Percentiles rank a stretch among this genome's conserved stretches.
Conservation (phyloP, 2,888 invertebrate species). For the Seira musarum region DNA sequence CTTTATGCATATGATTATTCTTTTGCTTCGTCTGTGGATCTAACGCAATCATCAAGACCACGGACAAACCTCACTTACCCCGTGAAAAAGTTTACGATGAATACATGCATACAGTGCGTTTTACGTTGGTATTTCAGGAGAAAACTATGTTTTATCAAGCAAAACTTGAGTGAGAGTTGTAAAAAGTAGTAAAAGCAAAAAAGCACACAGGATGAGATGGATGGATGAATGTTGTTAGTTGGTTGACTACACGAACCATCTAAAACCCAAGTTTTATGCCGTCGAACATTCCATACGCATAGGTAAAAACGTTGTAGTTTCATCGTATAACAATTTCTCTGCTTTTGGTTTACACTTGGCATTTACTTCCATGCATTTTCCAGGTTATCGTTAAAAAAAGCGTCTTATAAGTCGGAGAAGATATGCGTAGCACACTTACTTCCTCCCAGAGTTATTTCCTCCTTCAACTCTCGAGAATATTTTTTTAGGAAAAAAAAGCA, state of each 20-base stretch:
- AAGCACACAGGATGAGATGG: constrained; percentile 39
- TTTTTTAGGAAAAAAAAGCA: constrained; percentile 3
- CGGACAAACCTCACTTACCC: neutral
- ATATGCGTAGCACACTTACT: constrained; percentile 5
- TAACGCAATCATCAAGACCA: constrained; percentile 14
- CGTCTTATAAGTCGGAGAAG: neutral
- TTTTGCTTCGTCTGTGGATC: neutral
- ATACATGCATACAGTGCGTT: neutral
- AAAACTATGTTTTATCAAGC: constrained; percentile 32
- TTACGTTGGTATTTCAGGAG: neutral
- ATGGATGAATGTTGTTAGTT: constrained; percentile 56
- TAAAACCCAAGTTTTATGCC: neutral
- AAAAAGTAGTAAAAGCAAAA: constrained; percentile 23
- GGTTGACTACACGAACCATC: constrained; percentile 49
- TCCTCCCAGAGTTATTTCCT: no score
- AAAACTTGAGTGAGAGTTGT: constrained; percentile 21
- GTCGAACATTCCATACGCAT: neutral
- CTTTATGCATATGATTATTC: neutral
- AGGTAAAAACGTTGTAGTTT: neutral
- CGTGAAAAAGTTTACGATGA: neutral
- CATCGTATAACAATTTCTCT: no score
- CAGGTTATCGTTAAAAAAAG: neutral
- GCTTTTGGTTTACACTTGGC: neutral
- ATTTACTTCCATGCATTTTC: neutral
- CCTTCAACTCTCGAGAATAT: neutral